These are phyloP conservation scores for Globicephala melas DNA, from an alignment of 2,113 vertebrate genomes.

Conservation along the genomic window DNA sequence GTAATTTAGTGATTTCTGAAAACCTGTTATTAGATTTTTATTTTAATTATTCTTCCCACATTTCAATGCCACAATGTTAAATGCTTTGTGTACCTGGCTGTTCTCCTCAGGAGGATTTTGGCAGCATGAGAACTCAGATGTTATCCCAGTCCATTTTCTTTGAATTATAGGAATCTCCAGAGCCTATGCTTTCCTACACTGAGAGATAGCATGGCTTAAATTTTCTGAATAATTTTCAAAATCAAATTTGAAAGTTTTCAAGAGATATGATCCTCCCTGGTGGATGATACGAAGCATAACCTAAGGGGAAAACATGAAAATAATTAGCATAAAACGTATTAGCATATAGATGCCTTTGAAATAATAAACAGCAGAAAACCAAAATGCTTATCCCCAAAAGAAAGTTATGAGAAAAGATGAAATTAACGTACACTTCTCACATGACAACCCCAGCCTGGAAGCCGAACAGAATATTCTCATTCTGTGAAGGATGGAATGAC, in stretches of 20 bases:
- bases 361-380: constrained; percentile 70
- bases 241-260: constrained; percentile 73
- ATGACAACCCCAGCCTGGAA: constrained; percentile 38
- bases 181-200: constrained; percentile 63
- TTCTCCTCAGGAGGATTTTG: constrained; percentile 59
- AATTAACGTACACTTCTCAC: constrained; percentile 15
- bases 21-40: constrained; percentile 42
- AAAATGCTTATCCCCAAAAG: constrained; percentile 70
- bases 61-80: constrained; percentile 54
- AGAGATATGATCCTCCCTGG: constrained; percentile 73
- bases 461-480: not conserved
- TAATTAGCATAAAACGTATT: constrained; percentile 74
- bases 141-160: constrained; percentile 54
- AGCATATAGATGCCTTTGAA: constrained; percentile 76
- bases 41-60: constrained; percentile 39
- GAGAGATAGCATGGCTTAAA: constrained; percentile 51
- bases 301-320: constrained; percentile 66
- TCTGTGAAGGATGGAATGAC: not conserved
- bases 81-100: constrained; percentile 49
- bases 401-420: constrained; percentile 65
- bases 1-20: constrained; percentile 33
- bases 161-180: constrained; percentile 69
- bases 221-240: constrained; percentile 79
- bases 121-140: constrained; percentile 44
- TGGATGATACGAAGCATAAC: constrained; percentile 60